Evolutionary conservation across 2,797 vertebrate genomes (phyloP), one percentile per base, ranked within the genome.

Genomic region (Tarsius wallacei): DNA sequence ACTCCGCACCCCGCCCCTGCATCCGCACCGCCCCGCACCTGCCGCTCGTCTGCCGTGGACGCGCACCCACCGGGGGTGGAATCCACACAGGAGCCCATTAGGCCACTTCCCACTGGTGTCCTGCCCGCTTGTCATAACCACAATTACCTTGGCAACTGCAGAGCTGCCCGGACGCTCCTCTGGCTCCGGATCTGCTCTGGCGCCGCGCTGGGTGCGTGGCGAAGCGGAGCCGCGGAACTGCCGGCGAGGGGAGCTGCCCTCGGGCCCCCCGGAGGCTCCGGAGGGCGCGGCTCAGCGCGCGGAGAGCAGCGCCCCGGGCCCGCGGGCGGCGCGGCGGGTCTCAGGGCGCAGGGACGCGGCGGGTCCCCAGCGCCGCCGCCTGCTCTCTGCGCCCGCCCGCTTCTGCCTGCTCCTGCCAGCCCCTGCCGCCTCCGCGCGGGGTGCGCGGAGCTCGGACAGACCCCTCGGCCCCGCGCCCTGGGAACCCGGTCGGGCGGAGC

Each of bases 141-240:
- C 98, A 97, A 99, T 99, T 99, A 99, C 99, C 99, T 99, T 99
- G 98, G 99, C 98, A 99, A 99, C 99, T 98, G 98, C 98, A 98
- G 97, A 98, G 98, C 90, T 98, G 97, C 98, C 95, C 93, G 98
- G 98, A 98, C 98, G 98, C 98, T 98, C 98, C 97, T 97, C 98
- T 76, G 86, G 96, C 96, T 98, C 98, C 97, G 96, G 98, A 98
- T 98, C 97, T 98, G 97, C 94, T 98, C 99, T 99, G 99, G 99
- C 98, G 99, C 98, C 98, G 98, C 97, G 98, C 97, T 98, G 93
- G 98, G 98, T 98, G 98, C 99, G 99, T 99, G 99, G 97, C 97
- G 93, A 97, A 98, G 98, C 98, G 83, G 61, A 96, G 86, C 53
- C 42, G 42, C 42, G 42, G 42, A 5, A 42, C 42, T 42, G 42